phyloP scores from a whole-genome alignment of 2,113 vertebrate genomes.

The Thalassoma bifasciatum region DNA sequence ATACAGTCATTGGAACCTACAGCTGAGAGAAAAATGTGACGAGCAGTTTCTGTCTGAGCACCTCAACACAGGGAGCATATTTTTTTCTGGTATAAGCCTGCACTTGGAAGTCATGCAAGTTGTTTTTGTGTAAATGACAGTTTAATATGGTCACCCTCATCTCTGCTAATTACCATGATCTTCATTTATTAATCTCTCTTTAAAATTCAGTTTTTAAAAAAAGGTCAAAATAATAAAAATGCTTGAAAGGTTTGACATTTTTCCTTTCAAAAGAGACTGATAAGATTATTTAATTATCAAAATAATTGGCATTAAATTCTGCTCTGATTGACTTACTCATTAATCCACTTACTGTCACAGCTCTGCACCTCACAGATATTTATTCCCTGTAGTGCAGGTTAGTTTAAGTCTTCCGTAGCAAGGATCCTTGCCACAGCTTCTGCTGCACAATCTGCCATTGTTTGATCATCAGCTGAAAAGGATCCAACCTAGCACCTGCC shows the following conservation, averaged over 20 bases:
- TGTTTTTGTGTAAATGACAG: not conserved
- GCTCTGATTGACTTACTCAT: not conserved
- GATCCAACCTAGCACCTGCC: constrained; percentile 43
- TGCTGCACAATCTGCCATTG: constrained; percentile 38
- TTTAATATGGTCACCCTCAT: constrained; percentile 29
- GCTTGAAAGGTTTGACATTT: not conserved
- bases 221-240: not conserved
- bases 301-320: not conserved
- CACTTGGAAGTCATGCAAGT: not conserved
- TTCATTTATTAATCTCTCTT: not conserved
- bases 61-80: not conserved
- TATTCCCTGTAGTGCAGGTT: constrained; percentile 13
- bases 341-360: not conserved
- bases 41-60: not conserved
- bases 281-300: not conserved
- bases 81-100: not conserved
- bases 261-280: not conserved
- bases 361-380: constrained; percentile 24
- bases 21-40: not conserved
- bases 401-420: constrained; percentile 16
- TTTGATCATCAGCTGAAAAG: constrained; percentile 48
- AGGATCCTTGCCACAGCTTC: constrained; percentile 39
- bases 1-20: constrained; percentile 1
- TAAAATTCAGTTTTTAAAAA: not conserved
- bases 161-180: not conserved